phyloP scores from a whole-genome alignment of 2,888 invertebrate genomes.

The Chouioia cunea region DNA sequence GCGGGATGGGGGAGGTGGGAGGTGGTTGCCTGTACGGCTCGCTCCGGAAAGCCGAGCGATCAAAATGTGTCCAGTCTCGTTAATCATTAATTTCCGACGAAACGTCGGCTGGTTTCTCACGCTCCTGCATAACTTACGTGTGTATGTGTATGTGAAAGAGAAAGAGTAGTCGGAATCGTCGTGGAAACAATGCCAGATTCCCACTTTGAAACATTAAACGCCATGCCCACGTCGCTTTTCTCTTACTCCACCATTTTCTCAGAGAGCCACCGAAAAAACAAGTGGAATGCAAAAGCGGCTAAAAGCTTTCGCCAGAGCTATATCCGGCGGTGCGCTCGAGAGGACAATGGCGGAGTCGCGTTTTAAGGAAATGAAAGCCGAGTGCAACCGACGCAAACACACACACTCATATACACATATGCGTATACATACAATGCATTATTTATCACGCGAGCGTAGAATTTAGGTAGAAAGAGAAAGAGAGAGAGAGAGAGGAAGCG shows the following conservation, averaged over 20 bases:
- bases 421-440: not conserved
- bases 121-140: constrained; percentile 40
- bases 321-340: not conserved
- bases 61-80: constrained; percentile 40
- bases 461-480: not conserved
- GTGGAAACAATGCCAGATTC: constrained; percentile 18
- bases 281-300: constrained; percentile 26
- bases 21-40: too few relatives aligned
- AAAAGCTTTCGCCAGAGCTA: constrained; percentile 29
- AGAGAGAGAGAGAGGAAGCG: not conserved
- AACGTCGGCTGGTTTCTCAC: constrained; percentile 18
- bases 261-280: not conserved
- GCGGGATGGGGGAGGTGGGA: too few relatives aligned
- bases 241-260: too few relatives aligned
- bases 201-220: constrained; percentile 21
- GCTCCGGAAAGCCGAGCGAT: constrained; percentile 15
- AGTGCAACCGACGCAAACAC: not conserved
- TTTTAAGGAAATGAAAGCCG: constrained; percentile 28
- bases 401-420: too few relatives aligned
- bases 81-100: constrained; percentile 42
- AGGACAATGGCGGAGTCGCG: constrained; percentile 12
- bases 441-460: constrained; percentile 22
- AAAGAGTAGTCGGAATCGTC: constrained; percentile 4
- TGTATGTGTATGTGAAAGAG: too few relatives aligned
- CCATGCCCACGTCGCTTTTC: too few relatives aligned